Evolutionary conservation across 2,113 vertebrate species (phyloP).

Genomic region (Fukomys damarensis): DNA sequence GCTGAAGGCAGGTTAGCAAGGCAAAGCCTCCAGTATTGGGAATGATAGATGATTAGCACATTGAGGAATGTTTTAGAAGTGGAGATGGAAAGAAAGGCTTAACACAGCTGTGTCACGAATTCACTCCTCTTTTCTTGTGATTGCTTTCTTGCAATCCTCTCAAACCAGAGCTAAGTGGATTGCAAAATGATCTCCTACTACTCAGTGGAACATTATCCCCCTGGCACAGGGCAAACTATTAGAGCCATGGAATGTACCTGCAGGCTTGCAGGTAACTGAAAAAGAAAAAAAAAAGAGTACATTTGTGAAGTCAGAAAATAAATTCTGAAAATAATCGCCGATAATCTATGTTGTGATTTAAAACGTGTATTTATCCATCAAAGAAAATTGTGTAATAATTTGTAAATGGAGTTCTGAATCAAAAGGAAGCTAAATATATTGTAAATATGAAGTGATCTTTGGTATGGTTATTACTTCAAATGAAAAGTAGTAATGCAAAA

Average conservation of each 20-base stretch:
- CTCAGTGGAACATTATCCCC: background rate
- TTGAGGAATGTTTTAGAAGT: background rate
- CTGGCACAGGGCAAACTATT: background rate
- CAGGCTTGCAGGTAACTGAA: background rate
- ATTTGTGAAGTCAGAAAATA: background rate
- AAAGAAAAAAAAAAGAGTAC: background rate
- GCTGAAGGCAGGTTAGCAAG: background rate
- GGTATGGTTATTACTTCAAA: background rate
- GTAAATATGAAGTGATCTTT: background rate
- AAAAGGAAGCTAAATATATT: background rate
- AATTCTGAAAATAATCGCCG: background rate
- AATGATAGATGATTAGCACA: background rate
- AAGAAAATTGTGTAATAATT: background rate
- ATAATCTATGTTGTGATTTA: background rate
- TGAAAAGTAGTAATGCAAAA: background rate
- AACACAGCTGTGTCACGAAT: background rate
- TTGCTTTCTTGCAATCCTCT: constrained; percentile 33
- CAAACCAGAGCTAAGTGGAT: background rate
- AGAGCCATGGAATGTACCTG: background rate
- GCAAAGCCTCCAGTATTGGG: background rate
- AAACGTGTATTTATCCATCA: background rate
- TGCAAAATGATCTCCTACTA: background rate
- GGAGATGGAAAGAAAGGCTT: background rate
- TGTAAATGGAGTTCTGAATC: background rate
- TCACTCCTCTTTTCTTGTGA: background rate